A percentile compares a stretch with the other conserved stretches of the same genome.
Conservation (phyloP, 2,797 vertebrate genomes). For the Cephalopachus bancanus region DNA sequence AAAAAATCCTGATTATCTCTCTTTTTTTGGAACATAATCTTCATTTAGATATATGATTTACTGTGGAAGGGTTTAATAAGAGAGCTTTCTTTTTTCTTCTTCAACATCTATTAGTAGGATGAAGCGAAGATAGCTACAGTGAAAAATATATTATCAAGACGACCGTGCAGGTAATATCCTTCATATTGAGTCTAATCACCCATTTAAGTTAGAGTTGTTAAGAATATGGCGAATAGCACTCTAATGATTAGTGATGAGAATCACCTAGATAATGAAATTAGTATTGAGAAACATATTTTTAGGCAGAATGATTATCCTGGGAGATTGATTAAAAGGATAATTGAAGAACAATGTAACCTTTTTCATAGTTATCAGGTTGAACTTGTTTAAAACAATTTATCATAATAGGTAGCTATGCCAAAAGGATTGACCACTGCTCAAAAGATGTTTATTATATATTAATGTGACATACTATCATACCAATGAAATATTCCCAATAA, state of each 20-base stretch:
- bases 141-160: slow-evolving; percentile 89
- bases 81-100: slow-evolving; percentile 85
- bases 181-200: slow-evolving; percentile 91
- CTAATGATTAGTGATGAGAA: slow-evolving; percentile 92
- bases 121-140: slow-evolving; percentile 86
- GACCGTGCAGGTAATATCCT: slow-evolving; percentile 90
- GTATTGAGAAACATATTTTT: slow-evolving; percentile 92
- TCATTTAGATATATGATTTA: slow-evolving; percentile 88
- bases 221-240: slow-evolving; percentile 89
- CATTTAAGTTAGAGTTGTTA: slow-evolving; percentile 92
- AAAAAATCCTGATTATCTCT: slow-evolving; percentile 54
- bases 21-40: slow-evolving; percentile 83
- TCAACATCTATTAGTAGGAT: slow-evolving; percentile 88
- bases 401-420: slow-evolving; percentile 86
- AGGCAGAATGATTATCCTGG: slow-evolving; percentile 90
- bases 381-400: slow-evolving; percentile 90
- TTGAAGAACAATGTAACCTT: slow-evolving; percentile 92
- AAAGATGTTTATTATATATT: slow-evolving; percentile 85
- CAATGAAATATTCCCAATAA: slow-evolving; percentile 63
- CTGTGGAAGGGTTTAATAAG: slow-evolving; percentile 87
- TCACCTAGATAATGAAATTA: slow-evolving; percentile 92
- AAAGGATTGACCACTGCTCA: slow-evolving; percentile 87
- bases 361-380: slow-evolving; percentile 88
- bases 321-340: slow-evolving; percentile 92
- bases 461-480: slow-evolving; percentile 68